Conservation (phyloP, 37 sponge, comb jelly and placozoan species). For the Aplysina aerophoba region DNA sequence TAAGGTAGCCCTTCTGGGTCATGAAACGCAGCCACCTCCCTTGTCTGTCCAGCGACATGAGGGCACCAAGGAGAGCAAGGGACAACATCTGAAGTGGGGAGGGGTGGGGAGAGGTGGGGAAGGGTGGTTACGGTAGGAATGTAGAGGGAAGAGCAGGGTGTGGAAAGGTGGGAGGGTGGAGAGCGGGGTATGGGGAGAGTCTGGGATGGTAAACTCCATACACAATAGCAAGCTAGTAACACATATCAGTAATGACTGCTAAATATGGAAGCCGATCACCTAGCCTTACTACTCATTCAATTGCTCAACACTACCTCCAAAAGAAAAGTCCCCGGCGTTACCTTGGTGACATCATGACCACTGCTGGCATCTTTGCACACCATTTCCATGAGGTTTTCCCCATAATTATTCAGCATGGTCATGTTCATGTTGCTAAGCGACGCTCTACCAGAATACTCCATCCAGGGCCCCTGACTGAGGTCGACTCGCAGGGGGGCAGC, state of each 20-base stretch:
- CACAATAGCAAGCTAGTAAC: background rate
- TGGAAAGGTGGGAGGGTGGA: no score
- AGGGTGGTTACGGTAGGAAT: background rate
- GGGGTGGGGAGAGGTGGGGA: background rate
- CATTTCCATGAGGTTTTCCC: conserved; percentile 86
- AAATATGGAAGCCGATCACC: no score
- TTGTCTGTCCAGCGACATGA: conserved; percentile 71
- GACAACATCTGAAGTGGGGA: conserved; percentile 74
- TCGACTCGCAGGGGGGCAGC: background rate
- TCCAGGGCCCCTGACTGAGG: conserved; percentile 11
- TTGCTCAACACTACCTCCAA: background rate
- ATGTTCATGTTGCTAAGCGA: conserved; percentile 50
- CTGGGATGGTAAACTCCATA: background rate
- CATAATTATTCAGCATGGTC: conserved; percentile 69
- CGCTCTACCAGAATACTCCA: conserved; percentile 9
- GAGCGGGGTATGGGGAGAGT: background rate
- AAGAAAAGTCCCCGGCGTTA: conserved; percentile 3
- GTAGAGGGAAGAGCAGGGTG: conserved; percentile 26
- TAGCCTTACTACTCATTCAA: no score
- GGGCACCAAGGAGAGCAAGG: conserved; percentile 78
- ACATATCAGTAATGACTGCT: no score
- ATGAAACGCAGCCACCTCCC: conserved; percentile 79
- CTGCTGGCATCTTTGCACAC: conserved; percentile 90
- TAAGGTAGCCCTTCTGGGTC: conserved; percentile 71
- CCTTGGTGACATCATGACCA: conserved; percentile 80